These are phyloP conservation scores for Idaea biselata DNA, from an alignment of 2,888 invertebrate genomes.

Conservation along the genomic window DNA sequence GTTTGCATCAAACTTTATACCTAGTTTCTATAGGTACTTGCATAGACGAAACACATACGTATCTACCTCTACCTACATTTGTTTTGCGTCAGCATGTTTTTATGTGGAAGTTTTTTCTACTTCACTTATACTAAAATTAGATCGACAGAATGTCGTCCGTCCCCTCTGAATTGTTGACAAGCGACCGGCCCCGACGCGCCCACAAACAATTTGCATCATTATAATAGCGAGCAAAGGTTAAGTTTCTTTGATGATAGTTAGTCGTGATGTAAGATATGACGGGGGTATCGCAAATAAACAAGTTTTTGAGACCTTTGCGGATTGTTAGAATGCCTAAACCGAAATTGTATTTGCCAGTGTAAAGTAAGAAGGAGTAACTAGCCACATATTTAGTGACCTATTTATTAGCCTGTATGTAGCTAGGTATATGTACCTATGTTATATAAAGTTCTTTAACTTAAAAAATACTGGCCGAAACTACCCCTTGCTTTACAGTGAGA, in stretches of 20 bases:
- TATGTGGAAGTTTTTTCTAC: background rate
- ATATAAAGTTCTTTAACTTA: no score
- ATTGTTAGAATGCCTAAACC: background rate
- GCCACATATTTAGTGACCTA: no score
- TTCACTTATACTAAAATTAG: background rate
- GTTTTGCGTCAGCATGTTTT: background rate
- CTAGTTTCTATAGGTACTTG: background rate
- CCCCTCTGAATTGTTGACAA: conserved; percentile 24
- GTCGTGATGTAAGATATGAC: conserved; percentile 40
- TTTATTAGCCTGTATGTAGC: no score
- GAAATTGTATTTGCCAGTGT: no score
- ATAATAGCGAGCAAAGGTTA: conserved; percentile 52
- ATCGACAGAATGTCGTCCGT: background rate
- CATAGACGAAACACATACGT: no score
- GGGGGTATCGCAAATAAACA: conserved; percentile 1
- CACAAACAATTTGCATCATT: conserved; percentile 65
- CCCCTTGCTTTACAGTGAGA: no score
- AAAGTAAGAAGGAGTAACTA: no score
- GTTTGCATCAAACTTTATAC: background rate
- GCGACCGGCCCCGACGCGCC: conserved; percentile 35
- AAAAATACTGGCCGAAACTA: no score
- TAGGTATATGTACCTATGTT: no score
- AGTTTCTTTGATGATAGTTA: conserved; percentile 51
- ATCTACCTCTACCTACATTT: background rate
- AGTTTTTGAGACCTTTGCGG: background rate